Percentiles rank a stretch among this genome's conserved stretches.
These are phyloP conservation scores for Delphinapterus leucas DNA, from an alignment of 2,113 vertebrate genomes.

Conservation along the genomic window DNA sequence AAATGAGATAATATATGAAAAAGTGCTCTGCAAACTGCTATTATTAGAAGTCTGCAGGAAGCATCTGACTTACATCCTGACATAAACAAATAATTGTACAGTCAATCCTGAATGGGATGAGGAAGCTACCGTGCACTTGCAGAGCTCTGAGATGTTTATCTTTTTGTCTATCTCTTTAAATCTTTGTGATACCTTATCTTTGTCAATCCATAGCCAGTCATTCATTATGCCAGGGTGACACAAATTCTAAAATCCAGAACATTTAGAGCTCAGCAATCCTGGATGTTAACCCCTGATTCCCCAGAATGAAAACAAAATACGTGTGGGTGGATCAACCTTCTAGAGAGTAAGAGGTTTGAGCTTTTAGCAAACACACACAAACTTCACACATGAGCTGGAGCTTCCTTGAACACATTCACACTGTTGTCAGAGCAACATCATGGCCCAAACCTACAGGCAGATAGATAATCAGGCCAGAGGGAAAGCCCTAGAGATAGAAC, in stretches of 20 bases:
- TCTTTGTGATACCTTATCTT: slow-evolving; percentile 66
- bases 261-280: neutral
- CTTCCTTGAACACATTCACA: neutral
- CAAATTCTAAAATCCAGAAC: neutral
- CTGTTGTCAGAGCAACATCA: neutral
- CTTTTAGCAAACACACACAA: neutral
- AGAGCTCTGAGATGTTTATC: slow-evolving; percentile 73
- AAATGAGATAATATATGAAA: neutral
- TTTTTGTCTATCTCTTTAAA: slow-evolving; percentile 77
- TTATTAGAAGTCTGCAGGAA: neutral
- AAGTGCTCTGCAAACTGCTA: neutral
- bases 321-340: rapidly evolving
- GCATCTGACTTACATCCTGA: neutral
- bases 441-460: neutral
- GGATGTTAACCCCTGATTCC: neutral
- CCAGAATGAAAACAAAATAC: neutral
- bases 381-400: neutral
- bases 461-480: neutral
- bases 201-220: slow-evolving; percentile 69
- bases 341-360: neutral
- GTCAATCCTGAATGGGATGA: slow-evolving; percentile 68
- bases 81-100: slow-evolving; percentile 52
- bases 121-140: slow-evolving; percentile 17
- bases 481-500: neutral
- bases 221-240: slow-evolving; percentile 72